Percentiles rank a stretch among this genome's conserved stretches.
These are phyloP conservation scores for Istiophorus platypterus DNA, from an alignment of 2,113 vertebrate species.

Conservation along the genomic window DNA sequence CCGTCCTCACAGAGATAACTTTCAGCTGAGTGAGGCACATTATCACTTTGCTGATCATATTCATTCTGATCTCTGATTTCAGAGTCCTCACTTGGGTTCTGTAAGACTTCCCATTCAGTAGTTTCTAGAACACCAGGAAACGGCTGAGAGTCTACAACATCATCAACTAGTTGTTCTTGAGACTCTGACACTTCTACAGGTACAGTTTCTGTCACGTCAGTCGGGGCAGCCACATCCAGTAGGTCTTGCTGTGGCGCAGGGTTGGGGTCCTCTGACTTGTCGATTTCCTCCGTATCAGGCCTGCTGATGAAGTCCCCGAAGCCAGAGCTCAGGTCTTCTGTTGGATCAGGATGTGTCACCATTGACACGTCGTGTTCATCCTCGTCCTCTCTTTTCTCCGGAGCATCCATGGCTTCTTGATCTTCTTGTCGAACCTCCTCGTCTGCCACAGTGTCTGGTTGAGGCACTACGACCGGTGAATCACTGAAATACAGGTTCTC, in stretches of 20 bases:
- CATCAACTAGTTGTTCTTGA: conserved; percentile 38
- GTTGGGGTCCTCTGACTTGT: conserved; percentile 59
- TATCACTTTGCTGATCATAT: conserved; percentile 1
- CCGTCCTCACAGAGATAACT: background rate
- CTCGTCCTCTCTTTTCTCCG: conserved; percentile 46
- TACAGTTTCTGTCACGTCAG: conserved; percentile 1
- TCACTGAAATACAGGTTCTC: conserved; percentile 23
- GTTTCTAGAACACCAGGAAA: conserved; percentile 33
- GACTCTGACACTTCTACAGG: conserved; percentile 1
- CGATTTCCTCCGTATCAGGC: conserved; percentile 52
- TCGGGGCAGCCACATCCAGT: background rate
- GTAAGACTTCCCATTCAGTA: conserved; percentile 54
- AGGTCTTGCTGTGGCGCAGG: conserved; percentile 24
- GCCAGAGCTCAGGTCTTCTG: conserved; percentile 42
- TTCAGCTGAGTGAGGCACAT: conserved; percentile 14
- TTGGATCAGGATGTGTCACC: conserved; percentile 53
- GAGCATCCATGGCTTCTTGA: background rate
- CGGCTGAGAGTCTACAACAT: background rate
- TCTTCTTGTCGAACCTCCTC: conserved; percentile 20
- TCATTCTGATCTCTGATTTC: conserved; percentile 14
- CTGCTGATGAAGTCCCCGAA: conserved; percentile 46
- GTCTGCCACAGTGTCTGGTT: background rate
- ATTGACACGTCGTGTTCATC: conserved; percentile 53
- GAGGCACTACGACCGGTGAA: background rate
- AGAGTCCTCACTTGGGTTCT: conserved; percentile 31